phyloP scores from a whole-genome alignment of 1,140 invertebrate species.

The Rhopalosiphum padi region DNA sequence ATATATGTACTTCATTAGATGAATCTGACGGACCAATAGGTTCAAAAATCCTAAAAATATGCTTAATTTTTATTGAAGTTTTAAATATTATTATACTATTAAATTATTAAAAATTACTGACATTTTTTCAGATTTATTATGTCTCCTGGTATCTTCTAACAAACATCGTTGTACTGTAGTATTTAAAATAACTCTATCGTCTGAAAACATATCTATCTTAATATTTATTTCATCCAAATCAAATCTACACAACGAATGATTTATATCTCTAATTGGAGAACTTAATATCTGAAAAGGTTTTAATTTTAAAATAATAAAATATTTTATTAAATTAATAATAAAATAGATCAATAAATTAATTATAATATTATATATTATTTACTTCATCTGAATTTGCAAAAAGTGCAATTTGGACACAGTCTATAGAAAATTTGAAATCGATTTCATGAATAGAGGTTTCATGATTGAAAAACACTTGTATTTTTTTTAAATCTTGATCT shows the following conservation, averaged over 20 bases:
- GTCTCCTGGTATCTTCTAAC: constrained; percentile 70
- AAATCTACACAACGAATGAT: constrained; percentile 75
- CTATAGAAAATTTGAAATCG: constrained; percentile 70
- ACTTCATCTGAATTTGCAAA: constrained; percentile 78
- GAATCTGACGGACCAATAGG: constrained; percentile 57
- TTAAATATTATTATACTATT: neutral
- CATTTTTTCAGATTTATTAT: constrained; percentile 50
- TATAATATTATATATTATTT: constrained; percentile 47
- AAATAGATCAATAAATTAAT: constrained; percentile 11
- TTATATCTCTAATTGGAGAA: constrained; percentile 76
- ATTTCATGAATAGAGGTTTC: constrained; percentile 71
- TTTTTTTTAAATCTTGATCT: constrained; percentile 72
- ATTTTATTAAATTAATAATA: neutral
- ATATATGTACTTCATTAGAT: constrained; percentile 65
- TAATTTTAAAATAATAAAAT: neutral
- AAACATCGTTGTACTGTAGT: constrained; percentile 74
- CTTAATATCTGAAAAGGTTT: constrained; percentile 67
- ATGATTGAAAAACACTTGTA: constrained; percentile 78
- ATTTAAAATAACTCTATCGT: constrained; percentile 75
- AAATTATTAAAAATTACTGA: neutral
- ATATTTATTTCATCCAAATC: constrained; percentile 75
- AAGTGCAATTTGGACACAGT: constrained; percentile 74
- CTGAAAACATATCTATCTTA: constrained; percentile 72
- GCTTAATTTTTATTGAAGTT: neutral
- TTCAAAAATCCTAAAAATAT: constrained; percentile 42